A percentile compares a stretch with the other conserved stretches of the same genome.
Conservation (phyloP, 2,113 vertebrate genomes). For the Pantherophis guttatus region DNA sequence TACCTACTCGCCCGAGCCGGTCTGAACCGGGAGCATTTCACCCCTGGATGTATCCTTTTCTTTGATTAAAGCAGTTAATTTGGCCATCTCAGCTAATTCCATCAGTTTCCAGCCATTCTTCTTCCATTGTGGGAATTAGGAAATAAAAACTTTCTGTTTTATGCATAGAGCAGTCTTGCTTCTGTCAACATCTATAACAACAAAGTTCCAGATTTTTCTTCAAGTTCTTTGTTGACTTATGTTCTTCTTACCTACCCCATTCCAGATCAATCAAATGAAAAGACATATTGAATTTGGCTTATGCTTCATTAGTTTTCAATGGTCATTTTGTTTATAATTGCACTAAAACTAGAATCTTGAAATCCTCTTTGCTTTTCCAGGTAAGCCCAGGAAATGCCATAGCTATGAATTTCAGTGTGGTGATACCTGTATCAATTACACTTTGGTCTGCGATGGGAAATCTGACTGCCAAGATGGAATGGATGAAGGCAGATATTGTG, state of each 20-base stretch:
- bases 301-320: background rate
- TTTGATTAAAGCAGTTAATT: background rate
- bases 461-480: conserved; percentile 79
- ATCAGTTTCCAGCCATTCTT: background rate
- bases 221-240: background rate
- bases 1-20: too few species aligned
- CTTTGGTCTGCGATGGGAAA: conserved; percentile 74
- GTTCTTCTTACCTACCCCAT: background rate
- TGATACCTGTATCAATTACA: conserved; percentile 70
- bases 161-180: background rate
- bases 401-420: conserved; percentile 75
- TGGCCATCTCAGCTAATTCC: background rate
- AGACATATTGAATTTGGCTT: background rate
- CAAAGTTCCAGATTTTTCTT: background rate
- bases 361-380: conserved; percentile 53
- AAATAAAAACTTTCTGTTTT: background rate
- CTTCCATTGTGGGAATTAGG: background rate
- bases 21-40: too few species aligned
- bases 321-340: background rate
- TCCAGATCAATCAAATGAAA: background rate
- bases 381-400: conserved; percentile 67
- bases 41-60: background rate
- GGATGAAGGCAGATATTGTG: conserved; percentile 80
- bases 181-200: background rate
- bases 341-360: background rate